Percentiles rank a stretch among this genome's conserved stretches.
phyloP scores from a whole-genome alignment of 2,888 invertebrate species.

The Spilosoma lubricipeda region DNA sequence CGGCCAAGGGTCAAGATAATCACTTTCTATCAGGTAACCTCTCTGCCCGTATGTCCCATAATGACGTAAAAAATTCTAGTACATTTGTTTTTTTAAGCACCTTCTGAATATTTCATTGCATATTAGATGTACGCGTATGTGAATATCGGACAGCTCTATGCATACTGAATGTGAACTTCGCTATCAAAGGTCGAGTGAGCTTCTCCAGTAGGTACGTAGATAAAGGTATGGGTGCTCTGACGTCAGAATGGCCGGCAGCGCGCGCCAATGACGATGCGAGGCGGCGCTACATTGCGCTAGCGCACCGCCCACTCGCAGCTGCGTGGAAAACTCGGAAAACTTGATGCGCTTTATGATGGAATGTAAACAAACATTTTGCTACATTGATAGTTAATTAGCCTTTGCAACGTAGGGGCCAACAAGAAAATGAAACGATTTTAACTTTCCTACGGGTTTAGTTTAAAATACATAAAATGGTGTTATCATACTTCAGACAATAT shows the following conservation, averaged over 20 bases:
- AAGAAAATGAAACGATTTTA: not conserved
- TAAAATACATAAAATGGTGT: not conserved
- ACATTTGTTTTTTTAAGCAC: not conserved
- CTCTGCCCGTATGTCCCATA: no score
- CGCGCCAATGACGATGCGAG: slow-evolving; percentile 76
- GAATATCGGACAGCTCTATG: slow-evolving; percentile 25
- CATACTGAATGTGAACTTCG: slow-evolving; percentile 43
- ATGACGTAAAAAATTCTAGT: not conserved
- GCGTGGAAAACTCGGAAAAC: slow-evolving; percentile 77
- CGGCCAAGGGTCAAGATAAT: no score
- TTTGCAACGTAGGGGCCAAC: not conserved
- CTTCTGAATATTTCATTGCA: not conserved
- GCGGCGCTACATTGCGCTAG: slow-evolving; percentile 70
- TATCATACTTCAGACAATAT: not conserved
- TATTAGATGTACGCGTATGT: slow-evolving; percentile 1
- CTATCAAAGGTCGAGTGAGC: slow-evolving; percentile 55
- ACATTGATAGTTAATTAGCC: not conserved
- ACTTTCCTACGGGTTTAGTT: not conserved
- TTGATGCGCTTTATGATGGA: slow-evolving; percentile 20
- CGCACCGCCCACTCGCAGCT: slow-evolving; percentile 76
- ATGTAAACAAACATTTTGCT: slow-evolving; percentile 17
- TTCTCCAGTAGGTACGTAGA: slow-evolving; percentile 66
- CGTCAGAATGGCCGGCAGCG: slow-evolving; percentile 79
- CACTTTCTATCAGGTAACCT: no score
- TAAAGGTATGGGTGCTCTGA: slow-evolving; percentile 72